Evolutionary conservation across 2,888 invertebrate genomes (phyloP).

Genomic region (Endotricha flammealis): DNA sequence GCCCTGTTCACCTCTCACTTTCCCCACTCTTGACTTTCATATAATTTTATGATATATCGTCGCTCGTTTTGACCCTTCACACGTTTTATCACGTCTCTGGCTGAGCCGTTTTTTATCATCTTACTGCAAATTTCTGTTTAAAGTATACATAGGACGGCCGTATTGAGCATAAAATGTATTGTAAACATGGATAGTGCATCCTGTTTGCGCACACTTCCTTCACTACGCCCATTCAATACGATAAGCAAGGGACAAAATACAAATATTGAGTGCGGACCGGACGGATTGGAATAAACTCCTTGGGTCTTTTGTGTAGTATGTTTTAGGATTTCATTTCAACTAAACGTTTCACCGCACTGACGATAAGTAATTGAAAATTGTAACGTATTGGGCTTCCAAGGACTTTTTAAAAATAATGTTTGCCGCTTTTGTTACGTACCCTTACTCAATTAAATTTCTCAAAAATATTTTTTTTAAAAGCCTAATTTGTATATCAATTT

Average conservation of each 20-base stretch:
- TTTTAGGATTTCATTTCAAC: neutral
- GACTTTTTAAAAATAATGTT: no score
- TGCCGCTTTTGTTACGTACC: no score
- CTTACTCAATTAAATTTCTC: no score
- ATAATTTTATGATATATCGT: slow-evolving; percentile 76
- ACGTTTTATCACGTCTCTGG: slow-evolving; percentile 63
- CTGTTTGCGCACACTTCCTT: slow-evolving; percentile 26
- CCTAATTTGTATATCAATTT: no score
- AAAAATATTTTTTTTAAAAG: no score
- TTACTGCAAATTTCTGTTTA: slow-evolving; percentile 48
- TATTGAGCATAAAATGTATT: slow-evolving; percentile 43
- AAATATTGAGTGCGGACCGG: slow-evolving; percentile 18
- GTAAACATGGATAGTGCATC: slow-evolving; percentile 35
- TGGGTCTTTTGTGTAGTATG: slow-evolving; percentile 5
- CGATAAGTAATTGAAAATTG: no score
- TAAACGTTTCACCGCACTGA: no score
- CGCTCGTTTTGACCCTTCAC: slow-evolving; percentile 71
- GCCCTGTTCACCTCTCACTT: slow-evolving; percentile 68
- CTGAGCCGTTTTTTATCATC: slow-evolving; percentile 32
- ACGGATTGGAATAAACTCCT: slow-evolving; percentile 20
- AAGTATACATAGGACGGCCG: slow-evolving; percentile 48
- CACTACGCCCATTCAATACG: slow-evolving; percentile 14
- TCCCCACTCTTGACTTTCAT: slow-evolving; percentile 75
- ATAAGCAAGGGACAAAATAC: slow-evolving; percentile 9
- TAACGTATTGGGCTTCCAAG: no score